Percentiles rank a stretch among this genome's conserved stretches.
These are phyloP conservation scores for Yponomeuta cagnagella DNA, from an alignment of 2,888 invertebrate species.

Conservation along the genomic window DNA sequence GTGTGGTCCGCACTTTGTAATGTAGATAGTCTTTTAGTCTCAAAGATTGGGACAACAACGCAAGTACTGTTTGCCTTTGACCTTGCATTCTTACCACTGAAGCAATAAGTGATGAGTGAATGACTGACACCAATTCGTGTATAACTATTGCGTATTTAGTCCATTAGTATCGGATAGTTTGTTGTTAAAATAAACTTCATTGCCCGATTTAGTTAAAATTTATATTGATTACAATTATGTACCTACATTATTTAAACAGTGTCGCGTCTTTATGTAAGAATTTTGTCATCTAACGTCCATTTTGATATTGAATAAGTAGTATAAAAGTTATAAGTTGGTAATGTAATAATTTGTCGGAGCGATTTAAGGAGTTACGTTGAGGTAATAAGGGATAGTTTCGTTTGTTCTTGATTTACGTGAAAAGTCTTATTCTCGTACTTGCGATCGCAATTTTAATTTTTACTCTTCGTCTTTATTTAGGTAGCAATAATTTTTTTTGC, in stretches of 20 bases:
- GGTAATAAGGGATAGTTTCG: not conserved
- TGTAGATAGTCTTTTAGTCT: too few species aligned
- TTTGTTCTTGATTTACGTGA: constrained; percentile 1
- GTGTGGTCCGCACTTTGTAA: too few species aligned
- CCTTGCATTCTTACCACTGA: constrained; percentile 40
- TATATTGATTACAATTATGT: not conserved
- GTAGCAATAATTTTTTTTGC: not conserved
- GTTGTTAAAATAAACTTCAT: not conserved
- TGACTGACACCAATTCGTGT: constrained; percentile 58
- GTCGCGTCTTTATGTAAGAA: constrained; percentile 7
- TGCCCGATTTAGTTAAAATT: constrained; percentile 4
- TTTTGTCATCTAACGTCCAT: constrained; percentile 16
- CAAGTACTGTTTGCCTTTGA: not conserved
- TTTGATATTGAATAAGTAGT: constrained; percentile 18
- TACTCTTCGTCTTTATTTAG: not conserved
- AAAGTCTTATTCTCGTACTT: constrained; percentile 7
- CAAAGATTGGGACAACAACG: not conserved
- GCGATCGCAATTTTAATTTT: not conserved
- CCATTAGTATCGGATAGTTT: constrained; percentile 25
- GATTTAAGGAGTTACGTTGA: not conserved
- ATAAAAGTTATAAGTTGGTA: constrained; percentile 24
- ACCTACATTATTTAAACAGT: not conserved
- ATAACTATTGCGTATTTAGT: constrained; percentile 41
- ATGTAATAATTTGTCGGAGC: constrained; percentile 31
- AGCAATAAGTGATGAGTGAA: constrained; percentile 29